Percentiles rank a stretch among this genome's conserved stretches.
Conservation (phyloP, 2,113 vertebrate species). For the Puntigrus tetrazona region DNA sequence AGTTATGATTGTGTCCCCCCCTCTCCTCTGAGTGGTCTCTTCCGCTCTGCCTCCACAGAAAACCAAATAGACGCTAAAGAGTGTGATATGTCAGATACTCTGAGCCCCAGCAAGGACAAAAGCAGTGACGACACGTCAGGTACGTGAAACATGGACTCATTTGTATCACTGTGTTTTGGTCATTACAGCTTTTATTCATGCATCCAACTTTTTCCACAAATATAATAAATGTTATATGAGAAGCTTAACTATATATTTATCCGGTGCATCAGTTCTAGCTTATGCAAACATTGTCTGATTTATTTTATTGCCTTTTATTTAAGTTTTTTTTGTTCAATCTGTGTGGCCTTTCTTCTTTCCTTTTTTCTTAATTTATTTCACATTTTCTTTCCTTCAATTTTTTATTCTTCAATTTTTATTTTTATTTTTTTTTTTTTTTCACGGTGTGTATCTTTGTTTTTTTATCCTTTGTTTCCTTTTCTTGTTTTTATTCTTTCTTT, state of each 20-base stretch:
- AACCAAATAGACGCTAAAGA: conserved; percentile 91
- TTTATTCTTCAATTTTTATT: not conserved
- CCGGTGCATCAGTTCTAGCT: not conserved
- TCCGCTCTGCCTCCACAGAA: conserved; percentile 73
- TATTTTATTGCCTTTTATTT: no score
- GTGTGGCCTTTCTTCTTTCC: no score
- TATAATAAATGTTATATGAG: no score
- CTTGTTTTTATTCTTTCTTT: not conserved
- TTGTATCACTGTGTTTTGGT: not conserved
- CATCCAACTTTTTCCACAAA: not conserved
- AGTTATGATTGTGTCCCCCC: conserved; percentile 16
- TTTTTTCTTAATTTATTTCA: not conserved
- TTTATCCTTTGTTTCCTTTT: not conserved
- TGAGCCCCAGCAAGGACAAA: conserved; percentile 96
- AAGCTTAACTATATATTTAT: not conserved
- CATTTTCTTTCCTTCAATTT: not conserved
- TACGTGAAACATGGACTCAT: conserved; percentile 50
- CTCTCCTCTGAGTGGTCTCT: conserved; percentile 56
- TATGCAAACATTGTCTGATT: no score
- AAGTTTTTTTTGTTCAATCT: not conserved
- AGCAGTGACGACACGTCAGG: conserved; percentile 98
- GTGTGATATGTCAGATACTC: conserved; percentile 96
- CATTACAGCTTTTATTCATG: not conserved
- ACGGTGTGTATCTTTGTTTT: no score
- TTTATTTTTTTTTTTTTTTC: not conserved